Conservation (phyloP, 2,113 vertebrate genomes). For the Larimichthys crocea region DNA sequence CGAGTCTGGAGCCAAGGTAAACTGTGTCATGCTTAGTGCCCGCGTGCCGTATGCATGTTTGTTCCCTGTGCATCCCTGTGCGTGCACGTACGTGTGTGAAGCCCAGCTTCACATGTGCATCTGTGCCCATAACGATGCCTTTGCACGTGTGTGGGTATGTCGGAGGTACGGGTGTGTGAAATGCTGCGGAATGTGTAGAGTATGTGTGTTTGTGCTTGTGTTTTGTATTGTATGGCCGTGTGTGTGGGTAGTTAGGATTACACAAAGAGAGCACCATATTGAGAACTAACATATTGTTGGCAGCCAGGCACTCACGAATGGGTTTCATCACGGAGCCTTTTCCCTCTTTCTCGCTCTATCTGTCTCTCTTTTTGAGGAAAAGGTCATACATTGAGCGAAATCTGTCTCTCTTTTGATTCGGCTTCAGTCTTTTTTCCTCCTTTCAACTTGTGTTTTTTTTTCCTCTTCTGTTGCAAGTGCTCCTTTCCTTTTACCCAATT, state of each 20-base stretch:
- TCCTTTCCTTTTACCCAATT: neutral
- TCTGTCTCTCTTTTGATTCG: slow-evolving; percentile 43
- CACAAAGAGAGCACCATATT: slow-evolving; percentile 66
- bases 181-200: slow-evolving; percentile 43
- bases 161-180: slow-evolving; percentile 39
- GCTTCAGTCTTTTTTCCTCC: slow-evolving; percentile 45
- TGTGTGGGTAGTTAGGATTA: slow-evolving; percentile 67
- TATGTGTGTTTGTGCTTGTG: slow-evolving; percentile 35
- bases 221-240: slow-evolving; percentile 15
- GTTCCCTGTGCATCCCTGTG: slow-evolving; percentile 2
- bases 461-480: too few species aligned
- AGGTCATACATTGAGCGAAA: slow-evolving; percentile 52
- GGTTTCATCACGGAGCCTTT: slow-evolving; percentile 49
- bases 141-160: slow-evolving; percentile 29
- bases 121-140: neutral
- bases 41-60: slow-evolving; percentile 4
- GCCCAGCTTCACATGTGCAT: slow-evolving; percentile 30
- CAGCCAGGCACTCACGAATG: slow-evolving; percentile 49
- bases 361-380: slow-evolving; percentile 51
- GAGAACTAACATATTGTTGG: slow-evolving; percentile 71
- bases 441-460: slow-evolving; percentile 38
- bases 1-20: slow-evolving; percentile 66
- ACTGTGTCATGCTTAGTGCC: slow-evolving; percentile 56
- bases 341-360: slow-evolving; percentile 19
- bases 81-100: too few species aligned